These are phyloP conservation scores for Otis tarda DNA, from an alignment of 2,113 vertebrate genomes.

Conservation along the genomic window DNA sequence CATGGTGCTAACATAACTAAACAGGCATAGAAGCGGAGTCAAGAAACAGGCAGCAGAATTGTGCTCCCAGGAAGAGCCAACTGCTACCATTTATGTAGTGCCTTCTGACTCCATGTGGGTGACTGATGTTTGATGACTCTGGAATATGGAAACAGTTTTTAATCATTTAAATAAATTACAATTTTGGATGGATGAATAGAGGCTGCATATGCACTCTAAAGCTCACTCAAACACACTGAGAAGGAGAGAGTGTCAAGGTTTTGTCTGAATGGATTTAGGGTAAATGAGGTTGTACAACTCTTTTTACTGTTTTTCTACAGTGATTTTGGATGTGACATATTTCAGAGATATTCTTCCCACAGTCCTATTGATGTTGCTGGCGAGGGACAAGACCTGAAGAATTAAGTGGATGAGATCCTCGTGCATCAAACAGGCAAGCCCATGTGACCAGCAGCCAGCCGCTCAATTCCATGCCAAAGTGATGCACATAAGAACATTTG, in stretches of 20 bases:
- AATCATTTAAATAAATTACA: conserved; percentile 38
- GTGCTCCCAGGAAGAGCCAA: not conserved
- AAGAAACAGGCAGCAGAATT: not conserved
- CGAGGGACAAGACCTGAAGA: not conserved
- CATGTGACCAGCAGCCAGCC: not conserved
- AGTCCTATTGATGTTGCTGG: not conserved
- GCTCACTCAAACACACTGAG: not conserved
- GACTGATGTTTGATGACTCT: conserved; percentile 15
- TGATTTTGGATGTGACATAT: not conserved
- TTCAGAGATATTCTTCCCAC: not conserved
- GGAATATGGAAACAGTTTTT: conserved; percentile 29
- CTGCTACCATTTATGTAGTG: not conserved
- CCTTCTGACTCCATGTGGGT: not conserved
- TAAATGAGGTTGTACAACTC: not conserved
- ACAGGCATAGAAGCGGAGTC: not conserved
- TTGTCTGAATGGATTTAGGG: not conserved
- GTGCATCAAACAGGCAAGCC: not conserved
- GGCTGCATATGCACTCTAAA: not conserved
- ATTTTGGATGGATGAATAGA: not conserved
- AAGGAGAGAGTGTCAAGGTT: not conserved
- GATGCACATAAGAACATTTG: not conserved
- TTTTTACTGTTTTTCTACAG: not conserved
- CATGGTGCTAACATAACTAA: not conserved
- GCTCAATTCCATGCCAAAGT: not conserved
- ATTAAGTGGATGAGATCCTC: not conserved